phyloP scores from a whole-genome alignment of 92 coral and sea anemone genomes.

The Paragorgia papillata region DNA sequence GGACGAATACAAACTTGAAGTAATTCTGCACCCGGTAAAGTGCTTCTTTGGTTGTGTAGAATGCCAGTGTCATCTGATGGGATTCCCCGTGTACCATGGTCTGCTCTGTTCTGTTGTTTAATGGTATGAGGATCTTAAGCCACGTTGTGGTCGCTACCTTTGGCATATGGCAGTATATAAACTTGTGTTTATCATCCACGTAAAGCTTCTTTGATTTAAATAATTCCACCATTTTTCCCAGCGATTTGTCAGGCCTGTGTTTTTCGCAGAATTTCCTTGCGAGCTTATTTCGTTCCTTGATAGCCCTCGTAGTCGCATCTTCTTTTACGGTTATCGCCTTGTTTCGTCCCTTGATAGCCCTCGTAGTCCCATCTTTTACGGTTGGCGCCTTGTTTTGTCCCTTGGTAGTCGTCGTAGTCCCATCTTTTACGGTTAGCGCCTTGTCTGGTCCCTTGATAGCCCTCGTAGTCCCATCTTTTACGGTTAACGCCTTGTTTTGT shows the following conservation, averaged over 20 bases:
- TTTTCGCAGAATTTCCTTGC: neutral
- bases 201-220: neutral
- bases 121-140: slow-evolving; percentile 30
- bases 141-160: slow-evolving; percentile 49
- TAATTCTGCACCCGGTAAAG: neutral
- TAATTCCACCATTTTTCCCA: neutral
- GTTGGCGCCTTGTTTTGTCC: too few relatives aligned
- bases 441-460: too few relatives aligned
- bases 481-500: too few relatives aligned
- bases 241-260: neutral
- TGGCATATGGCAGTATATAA: slow-evolving; percentile 50
- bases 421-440: too few relatives aligned
- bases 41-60: neutral
- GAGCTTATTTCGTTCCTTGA: neutral
- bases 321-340: too few relatives aligned
- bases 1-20: slow-evolving; percentile 45
- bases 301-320: neutral
- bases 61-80: neutral
- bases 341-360: neutral
- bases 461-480: too few relatives aligned
- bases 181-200: slow-evolving; percentile 47
- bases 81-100: neutral
- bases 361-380: too few relatives aligned
- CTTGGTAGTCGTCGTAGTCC: too few relatives aligned
- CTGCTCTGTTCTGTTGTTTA: neutral